A percentile compares a stretch with the other conserved stretches of the same genome.
These are phyloP conservation scores for Eilema griseolum DNA, from an alignment of 2,888 invertebrate genomes.

Conservation along the genomic window DNA sequence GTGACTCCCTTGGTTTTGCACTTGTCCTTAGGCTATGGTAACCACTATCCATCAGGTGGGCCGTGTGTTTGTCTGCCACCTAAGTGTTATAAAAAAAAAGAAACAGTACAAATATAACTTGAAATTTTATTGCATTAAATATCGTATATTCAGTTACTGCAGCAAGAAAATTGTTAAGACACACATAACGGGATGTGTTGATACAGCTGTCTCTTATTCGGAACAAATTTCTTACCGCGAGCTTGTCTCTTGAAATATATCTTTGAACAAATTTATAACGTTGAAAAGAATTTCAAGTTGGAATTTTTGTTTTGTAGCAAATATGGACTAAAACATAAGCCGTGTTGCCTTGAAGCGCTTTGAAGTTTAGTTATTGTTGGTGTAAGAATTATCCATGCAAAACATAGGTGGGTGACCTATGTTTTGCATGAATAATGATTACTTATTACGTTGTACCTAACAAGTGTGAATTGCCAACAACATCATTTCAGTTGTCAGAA, in stretches of 20 bases:
- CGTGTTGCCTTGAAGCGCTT: background rate
- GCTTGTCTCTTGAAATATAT: constrained; percentile 27
- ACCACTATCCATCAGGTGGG: too few relatives aligned
- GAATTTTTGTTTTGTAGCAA: constrained; percentile 37
- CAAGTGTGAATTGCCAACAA: too few relatives aligned
- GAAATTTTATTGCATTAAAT: background rate
- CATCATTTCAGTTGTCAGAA: too few relatives aligned
- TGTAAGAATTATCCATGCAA: too few relatives aligned
- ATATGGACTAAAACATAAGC: background rate
- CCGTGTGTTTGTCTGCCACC: too few relatives aligned
- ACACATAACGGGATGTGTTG: constrained; percentile 52
- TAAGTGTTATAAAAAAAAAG: too few relatives aligned
- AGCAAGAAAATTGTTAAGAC: constrained; percentile 57
- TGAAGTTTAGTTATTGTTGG: background rate
- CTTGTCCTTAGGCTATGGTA: too few relatives aligned
- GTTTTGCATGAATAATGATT: background rate
- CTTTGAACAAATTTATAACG: constrained; percentile 31
- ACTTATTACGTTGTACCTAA: background rate
- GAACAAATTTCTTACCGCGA: constrained; percentile 23
- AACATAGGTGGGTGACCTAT: background rate
- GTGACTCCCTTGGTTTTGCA: too few relatives aligned
- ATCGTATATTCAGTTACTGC: constrained; percentile 42
- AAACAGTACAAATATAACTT: too few relatives aligned
- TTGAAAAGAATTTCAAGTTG: constrained; percentile 19
- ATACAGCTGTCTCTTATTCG: constrained; percentile 38